Evolutionary conservation across 2,113 vertebrate genomes (phyloP).

Genomic region (Pontoporia blainvillei): DNA sequence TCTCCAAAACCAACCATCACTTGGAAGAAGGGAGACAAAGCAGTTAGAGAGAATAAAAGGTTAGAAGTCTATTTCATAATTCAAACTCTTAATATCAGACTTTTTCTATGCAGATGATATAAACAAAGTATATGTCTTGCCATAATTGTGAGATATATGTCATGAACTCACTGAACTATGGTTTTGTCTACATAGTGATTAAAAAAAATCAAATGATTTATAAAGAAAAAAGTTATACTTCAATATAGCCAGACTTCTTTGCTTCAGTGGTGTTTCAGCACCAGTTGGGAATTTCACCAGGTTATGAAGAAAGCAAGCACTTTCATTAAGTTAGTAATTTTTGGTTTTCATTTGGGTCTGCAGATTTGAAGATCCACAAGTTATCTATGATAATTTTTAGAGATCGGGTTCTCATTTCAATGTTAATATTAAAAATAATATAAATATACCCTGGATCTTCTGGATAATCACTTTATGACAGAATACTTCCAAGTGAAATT

Average conservation of each 20-base stretch:
- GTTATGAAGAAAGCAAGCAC: background rate
- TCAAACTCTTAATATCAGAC: background rate
- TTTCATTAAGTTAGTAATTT: background rate
- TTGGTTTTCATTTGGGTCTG: background rate
- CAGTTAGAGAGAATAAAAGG: conserved; percentile 90
- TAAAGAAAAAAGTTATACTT: background rate
- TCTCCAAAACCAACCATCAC: conserved; percentile 93
- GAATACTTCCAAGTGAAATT: background rate
- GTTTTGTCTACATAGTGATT: background rate
- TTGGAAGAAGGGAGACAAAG: conserved; percentile 92
- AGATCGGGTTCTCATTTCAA: background rate
- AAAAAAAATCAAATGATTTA: background rate
- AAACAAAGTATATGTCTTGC: background rate
- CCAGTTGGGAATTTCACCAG: background rate
- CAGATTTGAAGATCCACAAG: background rate
- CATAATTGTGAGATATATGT: conserved; percentile 41
- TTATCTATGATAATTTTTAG: background rate
- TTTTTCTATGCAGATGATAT: background rate
- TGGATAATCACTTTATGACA: background rate
- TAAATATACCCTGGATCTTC: background rate
- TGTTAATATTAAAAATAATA: background rate
- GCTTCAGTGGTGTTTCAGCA: background rate
- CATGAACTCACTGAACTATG: background rate
- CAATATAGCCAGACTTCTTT: background rate
- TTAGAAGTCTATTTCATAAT: conserved; percentile 77